Conservation (phyloP, 2,797 vertebrate genomes). For the Cossypha heuglini region DNA sequence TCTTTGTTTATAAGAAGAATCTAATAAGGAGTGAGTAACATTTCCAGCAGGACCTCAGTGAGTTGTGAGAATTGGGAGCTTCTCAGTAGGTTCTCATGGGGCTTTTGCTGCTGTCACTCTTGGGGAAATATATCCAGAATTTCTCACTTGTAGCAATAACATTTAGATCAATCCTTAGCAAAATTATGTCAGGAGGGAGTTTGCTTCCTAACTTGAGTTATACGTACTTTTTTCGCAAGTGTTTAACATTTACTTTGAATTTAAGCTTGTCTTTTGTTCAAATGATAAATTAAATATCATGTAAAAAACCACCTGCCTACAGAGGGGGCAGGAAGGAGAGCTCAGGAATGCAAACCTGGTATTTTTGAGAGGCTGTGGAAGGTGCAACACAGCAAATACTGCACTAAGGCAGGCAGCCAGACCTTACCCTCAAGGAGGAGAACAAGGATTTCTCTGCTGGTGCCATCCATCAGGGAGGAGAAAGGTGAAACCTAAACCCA, state of each 20-base stretch:
- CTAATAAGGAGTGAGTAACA: neutral
- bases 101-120: neutral
- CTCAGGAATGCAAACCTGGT: neutral
- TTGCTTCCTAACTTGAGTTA: neutral
- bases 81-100: neutral
- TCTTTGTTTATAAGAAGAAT: neutral
- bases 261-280: neutral
- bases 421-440: neutral
- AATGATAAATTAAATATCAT: neutral
- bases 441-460: neutral
- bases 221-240: neutral
- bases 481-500: neutral
- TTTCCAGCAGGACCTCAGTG: neutral
- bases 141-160: neutral
- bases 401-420: neutral
- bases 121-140: neutral
- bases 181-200: neutral
- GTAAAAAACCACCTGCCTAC: neutral
- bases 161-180: neutral
- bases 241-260: conserved; percentile 24
- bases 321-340: neutral
- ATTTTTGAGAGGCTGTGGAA: neutral
- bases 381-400: neutral
- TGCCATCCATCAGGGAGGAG: neutral
- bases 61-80: neutral